These are phyloP conservation scores for Oryzias woworae DNA, from an alignment of 2,113 vertebrate genomes.

Conservation along the genomic window DNA sequence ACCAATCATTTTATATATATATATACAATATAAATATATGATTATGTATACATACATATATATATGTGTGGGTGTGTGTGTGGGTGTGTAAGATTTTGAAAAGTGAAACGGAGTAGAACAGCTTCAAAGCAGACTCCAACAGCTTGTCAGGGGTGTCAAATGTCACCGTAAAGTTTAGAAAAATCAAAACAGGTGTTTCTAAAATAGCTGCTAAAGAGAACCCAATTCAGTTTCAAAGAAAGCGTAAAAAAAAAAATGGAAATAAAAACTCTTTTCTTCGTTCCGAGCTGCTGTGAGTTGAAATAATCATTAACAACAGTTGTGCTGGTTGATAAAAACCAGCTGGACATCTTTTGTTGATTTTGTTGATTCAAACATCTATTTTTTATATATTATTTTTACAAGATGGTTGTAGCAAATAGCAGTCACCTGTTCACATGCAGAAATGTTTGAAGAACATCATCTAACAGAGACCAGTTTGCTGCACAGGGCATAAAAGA, in stretches of 20 bases:
- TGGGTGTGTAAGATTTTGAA: too few relatives aligned
- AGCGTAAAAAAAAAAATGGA: conserved; percentile 10
- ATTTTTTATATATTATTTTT: neutral
- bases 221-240: conserved; percentile 31
- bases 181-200: conserved; percentile 24
- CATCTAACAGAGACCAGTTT: conserved; percentile 39
- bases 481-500: conserved; percentile 24
- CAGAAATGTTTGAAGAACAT: conserved; percentile 24
- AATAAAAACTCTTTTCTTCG: conserved; percentile 3
- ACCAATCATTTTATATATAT: too few relatives aligned
- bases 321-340: neutral
- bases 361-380: neutral
- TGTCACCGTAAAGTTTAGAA: conserved; percentile 1
- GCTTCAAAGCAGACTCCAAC: conserved; percentile 3
- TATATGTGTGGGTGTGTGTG: too few relatives aligned
- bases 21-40: too few relatives aligned
- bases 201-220: neutral
- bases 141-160: conserved; percentile 24
- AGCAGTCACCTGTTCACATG: conserved; percentile 40
- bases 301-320: conserved; percentile 13
- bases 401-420: neutral
- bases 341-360: conserved; percentile 1
- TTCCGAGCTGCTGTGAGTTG: conserved; percentile 1
- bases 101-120: neutral
- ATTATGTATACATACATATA: too few relatives aligned